Evolutionary conservation across 2,797 vertebrate genomes (phyloP).

Genomic region (Fistularia commersonii): DNA sequence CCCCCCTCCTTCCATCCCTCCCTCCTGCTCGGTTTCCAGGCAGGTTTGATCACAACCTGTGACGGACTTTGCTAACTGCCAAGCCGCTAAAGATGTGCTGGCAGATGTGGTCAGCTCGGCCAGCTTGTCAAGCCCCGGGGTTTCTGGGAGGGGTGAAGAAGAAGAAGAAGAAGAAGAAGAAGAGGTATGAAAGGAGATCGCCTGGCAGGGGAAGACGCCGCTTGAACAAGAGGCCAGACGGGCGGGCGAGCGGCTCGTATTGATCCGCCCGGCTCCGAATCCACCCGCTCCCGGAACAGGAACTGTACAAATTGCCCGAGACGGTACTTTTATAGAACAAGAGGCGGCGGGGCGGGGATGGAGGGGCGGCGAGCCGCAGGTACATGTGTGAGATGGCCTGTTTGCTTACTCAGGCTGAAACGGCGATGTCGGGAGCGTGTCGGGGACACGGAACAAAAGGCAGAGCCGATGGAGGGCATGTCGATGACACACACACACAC

Average conservation of each 20-base stretch:
- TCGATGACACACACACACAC: constrained; percentile 6
- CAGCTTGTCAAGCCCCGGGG: constrained; percentile 74
- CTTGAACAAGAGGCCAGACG: constrained; percentile 18
- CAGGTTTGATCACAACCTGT: constrained; percentile 97
- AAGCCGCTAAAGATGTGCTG: constrained; percentile 96
- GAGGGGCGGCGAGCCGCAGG: constrained; percentile 18
- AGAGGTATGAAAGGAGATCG: background rate
- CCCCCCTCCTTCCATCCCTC: constrained; percentile 23
- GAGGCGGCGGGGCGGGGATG: too few species aligned
- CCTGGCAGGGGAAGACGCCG: background rate
- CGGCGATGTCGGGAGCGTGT: constrained; percentile 52
- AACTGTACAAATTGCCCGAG: constrained; percentile 43
- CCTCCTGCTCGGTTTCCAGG: constrained; percentile 75
- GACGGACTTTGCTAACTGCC: constrained; percentile 88
- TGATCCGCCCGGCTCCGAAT: constrained; percentile 46
- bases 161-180: background rate
- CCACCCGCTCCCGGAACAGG: constrained; percentile 34
- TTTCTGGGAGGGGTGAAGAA: constrained; percentile 52
- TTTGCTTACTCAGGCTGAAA: constrained; percentile 64
- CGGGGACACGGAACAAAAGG: constrained; percentile 45
- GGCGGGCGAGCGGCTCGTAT: constrained; percentile 41
- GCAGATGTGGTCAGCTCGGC: constrained; percentile 86
- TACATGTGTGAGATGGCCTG: constrained; percentile 16
- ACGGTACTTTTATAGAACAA: too few species aligned
- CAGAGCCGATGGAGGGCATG: constrained; percentile 21